A percentile compares a stretch with the other conserved stretches of the same genome.
Evolutionary conservation across 2,113 vertebrate genomes (phyloP).

Genomic region (Erythrolamprus reginae): DNA sequence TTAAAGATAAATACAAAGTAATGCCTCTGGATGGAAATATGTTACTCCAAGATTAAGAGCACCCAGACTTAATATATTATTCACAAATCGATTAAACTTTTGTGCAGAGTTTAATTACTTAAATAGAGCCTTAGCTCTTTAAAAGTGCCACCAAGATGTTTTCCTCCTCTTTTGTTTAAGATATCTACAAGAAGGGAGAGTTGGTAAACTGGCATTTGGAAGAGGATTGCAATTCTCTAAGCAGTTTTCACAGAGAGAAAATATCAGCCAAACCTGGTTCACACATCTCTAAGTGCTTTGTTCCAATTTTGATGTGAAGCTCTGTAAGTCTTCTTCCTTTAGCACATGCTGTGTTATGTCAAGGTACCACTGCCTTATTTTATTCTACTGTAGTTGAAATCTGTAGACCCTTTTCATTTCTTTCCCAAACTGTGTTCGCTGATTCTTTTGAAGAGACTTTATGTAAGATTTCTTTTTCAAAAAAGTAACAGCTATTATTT

Average conservation of each 20-base stretch:
- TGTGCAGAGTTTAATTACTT: slow-evolving; percentile 59
- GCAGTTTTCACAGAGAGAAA: not conserved
- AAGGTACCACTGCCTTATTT: not conserved
- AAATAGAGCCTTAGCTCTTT: slow-evolving; percentile 49
- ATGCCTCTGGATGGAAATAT: slow-evolving; percentile 65
- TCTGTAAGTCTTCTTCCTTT: slow-evolving; percentile 20
- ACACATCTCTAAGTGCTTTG: not conserved
- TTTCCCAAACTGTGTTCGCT: not conserved
- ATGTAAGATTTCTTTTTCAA: slow-evolving; percentile 26
- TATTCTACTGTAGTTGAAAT: slow-evolving; percentile 15
- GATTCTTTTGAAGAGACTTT: slow-evolving; percentile 35
- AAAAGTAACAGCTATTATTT: not conserved
- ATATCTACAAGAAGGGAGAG: not conserved
- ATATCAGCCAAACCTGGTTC: not conserved
- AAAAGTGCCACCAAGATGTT: slow-evolving; percentile 39
- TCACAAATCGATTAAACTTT: slow-evolving; percentile 69
- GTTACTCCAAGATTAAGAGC: slow-evolving; percentile 63
- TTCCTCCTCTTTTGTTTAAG: not conserved
- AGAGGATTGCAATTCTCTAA: slow-evolving; percentile 12
- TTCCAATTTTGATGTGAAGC: slow-evolving; percentile 14
- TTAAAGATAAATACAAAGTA: slow-evolving; percentile 76
- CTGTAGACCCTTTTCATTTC: not conserved
- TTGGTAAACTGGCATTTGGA: not conserved
- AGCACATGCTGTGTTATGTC: slow-evolving; percentile 18
- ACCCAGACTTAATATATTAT: slow-evolving; percentile 69